Evolutionary conservation across 2,797 vertebrate genomes (phyloP).

Genomic region (Argya squamiceps): DNA sequence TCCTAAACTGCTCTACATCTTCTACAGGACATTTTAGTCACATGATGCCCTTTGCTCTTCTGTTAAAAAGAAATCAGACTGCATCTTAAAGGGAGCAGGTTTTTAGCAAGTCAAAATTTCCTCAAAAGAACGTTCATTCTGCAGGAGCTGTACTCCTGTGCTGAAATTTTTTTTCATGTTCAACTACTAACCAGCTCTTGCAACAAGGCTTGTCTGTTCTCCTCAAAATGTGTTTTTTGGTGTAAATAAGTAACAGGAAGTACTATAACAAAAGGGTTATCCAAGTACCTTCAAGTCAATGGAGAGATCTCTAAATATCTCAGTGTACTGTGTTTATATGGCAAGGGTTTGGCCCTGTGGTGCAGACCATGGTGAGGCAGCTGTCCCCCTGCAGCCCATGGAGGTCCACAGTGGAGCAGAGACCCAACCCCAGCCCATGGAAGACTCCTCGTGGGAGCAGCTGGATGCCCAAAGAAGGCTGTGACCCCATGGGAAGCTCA

Average conservation of each 20-base stretch:
- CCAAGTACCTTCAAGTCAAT: neutral
- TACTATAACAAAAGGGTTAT: neutral
- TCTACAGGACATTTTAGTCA: neutral
- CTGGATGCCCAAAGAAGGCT: neutral
- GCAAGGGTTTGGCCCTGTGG: neutral
- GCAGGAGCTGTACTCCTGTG: neutral
- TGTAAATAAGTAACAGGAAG: neutral
- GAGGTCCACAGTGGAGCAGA: neutral
- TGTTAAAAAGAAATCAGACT: neutral
- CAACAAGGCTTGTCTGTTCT: neutral
- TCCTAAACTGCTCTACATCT: neutral
- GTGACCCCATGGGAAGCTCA: neutral
- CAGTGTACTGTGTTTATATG: neutral
- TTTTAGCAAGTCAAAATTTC: neutral
- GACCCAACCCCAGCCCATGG: neutral
- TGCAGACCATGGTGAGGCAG: neutral
- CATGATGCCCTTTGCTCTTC: neutral
- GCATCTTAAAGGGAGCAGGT: fast-evolving
- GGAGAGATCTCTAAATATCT: neutral
- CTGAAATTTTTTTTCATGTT: neutral
- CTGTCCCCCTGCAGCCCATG: neutral
- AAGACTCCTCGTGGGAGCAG: fast-evolving
- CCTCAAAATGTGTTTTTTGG: neutral
- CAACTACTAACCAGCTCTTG: neutral
- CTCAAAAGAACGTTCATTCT: neutral